Base-by-base conservation (phyloP, 1,140 invertebrate genomes). In the Zelostemma sp. region DNA sequence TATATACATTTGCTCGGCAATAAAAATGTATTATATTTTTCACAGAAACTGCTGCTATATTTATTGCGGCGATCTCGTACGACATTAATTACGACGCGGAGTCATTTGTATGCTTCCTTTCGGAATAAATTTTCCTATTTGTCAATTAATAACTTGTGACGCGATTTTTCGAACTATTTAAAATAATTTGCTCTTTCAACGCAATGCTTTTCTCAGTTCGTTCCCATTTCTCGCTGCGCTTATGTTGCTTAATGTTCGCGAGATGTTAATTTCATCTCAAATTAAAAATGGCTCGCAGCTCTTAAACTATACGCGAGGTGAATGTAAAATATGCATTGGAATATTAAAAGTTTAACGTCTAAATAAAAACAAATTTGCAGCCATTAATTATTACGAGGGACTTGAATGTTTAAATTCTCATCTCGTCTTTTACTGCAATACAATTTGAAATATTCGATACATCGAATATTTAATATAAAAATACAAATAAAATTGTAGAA, bases 31-130 rank as follows among this genome's bases (percentile, higher is more conserved):
- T 50, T 38, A 16, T 14, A 50, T 50, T 50, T 50, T 35, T 14
- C 16, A 35, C 14, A 25, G 9, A 12, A 38, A 50, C 16, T 18
- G 33, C 28, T 1, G 14, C 25, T 4, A 48, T 31, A 48, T 48
- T 48, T 48, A 48, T 48, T 31, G 12, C 46, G 33, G 48, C 15
- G 17, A 31, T 25, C 28, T 50, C 31, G 21, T 17, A 19, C 35
- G 48, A 38, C 48, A 38, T 50, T 50, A 15, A 50, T 50, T 49
- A 49, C 25, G 45, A 47, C 25, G 45, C 45, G 45, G n/a, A 48
- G 46, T 31, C 21, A 48, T 47, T 47, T 47, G 19, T 48, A 48
- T 48, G 46, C 25, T 21, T 46, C 43, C 43, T 48, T 48, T 48
- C 14, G 21, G 21, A 48, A 48, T 31, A 48, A 28, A 48, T 48